Evolutionary conservation across 2,113 vertebrate species (phyloP), one percentile per base, ranked within the genome.

Genomic region (Muntiacus muntjak): DNA sequence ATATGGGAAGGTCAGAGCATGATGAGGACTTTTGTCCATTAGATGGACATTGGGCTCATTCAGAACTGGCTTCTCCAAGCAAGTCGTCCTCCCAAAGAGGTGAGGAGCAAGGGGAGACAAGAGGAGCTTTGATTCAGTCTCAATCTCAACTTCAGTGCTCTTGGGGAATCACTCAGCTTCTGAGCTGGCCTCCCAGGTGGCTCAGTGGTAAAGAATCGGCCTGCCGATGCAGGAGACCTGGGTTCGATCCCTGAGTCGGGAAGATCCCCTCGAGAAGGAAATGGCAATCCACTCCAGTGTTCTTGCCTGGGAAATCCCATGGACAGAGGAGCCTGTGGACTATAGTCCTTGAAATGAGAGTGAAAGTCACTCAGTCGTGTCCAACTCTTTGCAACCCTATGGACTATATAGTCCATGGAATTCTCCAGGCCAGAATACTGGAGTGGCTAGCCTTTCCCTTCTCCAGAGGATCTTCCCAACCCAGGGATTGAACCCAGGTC

Each of bases 111-210:
- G 4, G 5, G 17, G 36, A 54, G 36, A 60, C 47, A 57, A 15
- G 54, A 2, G 0, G 60, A 36, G 28, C 23, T 33, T 30, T 45
- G 45, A 64, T n/a, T 87, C 78, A 78, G 23, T 19, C 50, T 4
- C 2, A 33, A 2, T 16, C 43, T 15, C 13, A 5, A 0, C 13
- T 4, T 7, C 52, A 11, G 10, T 19, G 16, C 19, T 30, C 33
- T 23, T 17, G 40, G 57, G 47, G 19, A 3, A 2, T 33, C 62
- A 0, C 55, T 15, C 28, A 16, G 5, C n/a, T 43, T n/a, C 43
- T 40, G 71, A 76, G 71, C 36, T 25, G 71, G 21, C 12, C 26
- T 76, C 23, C 71, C 36, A 74, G 11, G 71, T 26, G 36, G 21
- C 71, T 43, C 71, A 26, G 71, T 76, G 12, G 71, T 26, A 26